These are phyloP conservation scores for Sabellastarte sp. DNA, from an alignment of 2,888 invertebrate species.

Conservation along the genomic window DNA sequence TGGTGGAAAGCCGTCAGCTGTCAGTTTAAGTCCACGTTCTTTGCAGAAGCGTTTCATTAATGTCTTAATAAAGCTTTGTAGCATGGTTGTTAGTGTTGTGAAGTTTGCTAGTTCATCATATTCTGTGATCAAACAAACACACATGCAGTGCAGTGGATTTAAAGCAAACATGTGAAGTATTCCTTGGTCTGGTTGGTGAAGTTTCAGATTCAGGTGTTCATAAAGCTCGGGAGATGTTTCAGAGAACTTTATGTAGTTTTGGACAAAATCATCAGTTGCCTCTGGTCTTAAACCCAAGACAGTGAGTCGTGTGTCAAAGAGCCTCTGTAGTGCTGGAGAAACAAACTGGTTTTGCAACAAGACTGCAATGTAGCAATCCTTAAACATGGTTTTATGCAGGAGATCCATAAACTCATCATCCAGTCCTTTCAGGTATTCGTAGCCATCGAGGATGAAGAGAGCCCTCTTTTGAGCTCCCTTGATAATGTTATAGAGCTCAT, in stretches of 20 bases:
- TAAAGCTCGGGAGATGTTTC: constrained; percentile 1
- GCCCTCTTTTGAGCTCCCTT: constrained; percentile 36
- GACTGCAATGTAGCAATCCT: constrained; percentile 35
- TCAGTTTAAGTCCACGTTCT: constrained; percentile 5
- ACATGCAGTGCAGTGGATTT: constrained; percentile 18
- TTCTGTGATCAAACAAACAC: constrained; percentile 21
- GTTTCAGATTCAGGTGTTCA: not conserved
- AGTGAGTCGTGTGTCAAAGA: constrained; percentile 15
- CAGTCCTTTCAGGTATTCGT: constrained; percentile 27
- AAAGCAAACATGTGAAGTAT: constrained; percentile 2
- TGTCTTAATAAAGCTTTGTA: constrained; percentile 10
- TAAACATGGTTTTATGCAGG: constrained; percentile 32
- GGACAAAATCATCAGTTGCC: constrained; percentile 12
- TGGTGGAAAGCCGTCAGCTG: constrained; percentile 7
- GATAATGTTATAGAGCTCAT: constrained; percentile 42
- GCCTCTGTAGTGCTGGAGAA: constrained; percentile 1
- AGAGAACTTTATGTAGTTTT: constrained; percentile 8
- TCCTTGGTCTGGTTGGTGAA: not conserved
- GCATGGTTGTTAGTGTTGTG: constrained; percentile 2
- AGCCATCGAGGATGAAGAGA: constrained; percentile 45
- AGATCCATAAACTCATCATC: constrained; percentile 27
- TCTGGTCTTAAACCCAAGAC: constrained; percentile 16
- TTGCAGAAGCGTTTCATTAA: constrained; percentile 15
- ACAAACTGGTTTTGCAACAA: constrained; percentile 28
- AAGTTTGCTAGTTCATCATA: not conserved